Evolutionary conservation across 2,888 invertebrate species (phyloP), one percentile per base, ranked within the genome.

Genomic region (Elegia similella): DNA sequence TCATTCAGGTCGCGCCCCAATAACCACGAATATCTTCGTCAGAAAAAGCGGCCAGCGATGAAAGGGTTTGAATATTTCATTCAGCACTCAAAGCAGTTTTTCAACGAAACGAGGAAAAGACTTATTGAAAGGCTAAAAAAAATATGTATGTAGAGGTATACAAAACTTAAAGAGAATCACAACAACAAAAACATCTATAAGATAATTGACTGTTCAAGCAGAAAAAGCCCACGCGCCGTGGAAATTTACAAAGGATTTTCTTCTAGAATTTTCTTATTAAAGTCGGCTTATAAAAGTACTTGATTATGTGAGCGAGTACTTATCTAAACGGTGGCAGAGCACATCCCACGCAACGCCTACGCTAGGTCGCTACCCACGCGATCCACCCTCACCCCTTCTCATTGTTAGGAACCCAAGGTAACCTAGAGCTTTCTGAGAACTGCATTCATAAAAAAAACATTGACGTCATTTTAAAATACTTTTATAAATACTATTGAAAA

Each of bases 291-390:
- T 48, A 16, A 32, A 50, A 34, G 32, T 32, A 30, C 3, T 7
- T 32, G 7, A 10, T 16, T 46, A 7, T 48, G 23, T 23, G 23
- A 34, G 15, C 10, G 34, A 57, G 50, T 58, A 65, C 63, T 66
- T 64, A 68, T 63, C 57, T 59, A 56, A 56, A 58, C 57, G 63
- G 58, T 60, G 59, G 54, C 50, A 32, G 5, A 38, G 54, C 17
- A 42, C 42, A 58, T 70, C 73, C 73, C 66, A 71, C 71, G 42
- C 29, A 38, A 65, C 69, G 62, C 75, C 75, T 62, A 70, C 73
- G 61, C 56, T 56, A 60, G 56, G 16, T 38, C 44, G 15, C 60
- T 54, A 47, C 61, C 63, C 59, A 61, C 61, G 38, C 61, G 57
- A 15, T 32, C 52, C 42, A 8, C 30, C 16, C 16, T 48, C 42